Percentiles rank a stretch among this genome's conserved stretches.
phyloP scores from a whole-genome alignment of 2,797 vertebrate species.

The Enteromius paludinosus region DNA sequence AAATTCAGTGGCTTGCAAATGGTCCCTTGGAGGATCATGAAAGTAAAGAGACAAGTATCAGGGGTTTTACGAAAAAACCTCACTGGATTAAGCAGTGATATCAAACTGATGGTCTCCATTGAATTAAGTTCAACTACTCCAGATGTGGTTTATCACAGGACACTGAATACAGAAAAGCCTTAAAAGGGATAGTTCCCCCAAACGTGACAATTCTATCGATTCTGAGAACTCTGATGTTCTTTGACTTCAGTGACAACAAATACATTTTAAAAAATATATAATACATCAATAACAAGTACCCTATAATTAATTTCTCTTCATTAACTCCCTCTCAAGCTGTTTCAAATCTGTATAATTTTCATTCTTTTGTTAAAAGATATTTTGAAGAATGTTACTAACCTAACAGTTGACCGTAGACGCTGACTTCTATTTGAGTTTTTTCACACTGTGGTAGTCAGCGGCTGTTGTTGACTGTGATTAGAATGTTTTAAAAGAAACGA shows the following conservation, averaged over 20 bases:
- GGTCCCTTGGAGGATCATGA: slow-evolving; percentile 35
- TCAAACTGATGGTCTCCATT: slow-evolving; percentile 1
- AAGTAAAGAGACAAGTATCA: slow-evolving; percentile 15
- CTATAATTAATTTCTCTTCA: not conserved
- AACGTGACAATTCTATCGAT: not conserved
- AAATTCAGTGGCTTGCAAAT: slow-evolving; percentile 42
- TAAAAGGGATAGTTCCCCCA: not conserved
- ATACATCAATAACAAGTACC: not conserved
- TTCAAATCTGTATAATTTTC: not conserved
- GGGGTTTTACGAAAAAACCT: slow-evolving; percentile 10
- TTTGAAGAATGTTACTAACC: not conserved
- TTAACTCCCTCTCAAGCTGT: not conserved
- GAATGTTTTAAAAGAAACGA: not conserved
- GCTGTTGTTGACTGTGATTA: not conserved
- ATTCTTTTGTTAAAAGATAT: not conserved
- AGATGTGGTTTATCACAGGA: slow-evolving; percentile 2
- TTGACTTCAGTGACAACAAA: not conserved
- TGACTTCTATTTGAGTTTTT: not conserved
- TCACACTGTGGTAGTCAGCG: not conserved
- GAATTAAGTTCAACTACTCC: not conserved
- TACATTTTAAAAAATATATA: not conserved
- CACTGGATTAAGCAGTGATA: slow-evolving; percentile 21
- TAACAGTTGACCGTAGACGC: not conserved
- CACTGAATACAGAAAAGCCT: not conserved
- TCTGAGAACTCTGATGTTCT: not conserved